phyloP scores from a whole-genome alignment of 1,140 invertebrate genomes.

The Sminthurides bifidus region DNA sequence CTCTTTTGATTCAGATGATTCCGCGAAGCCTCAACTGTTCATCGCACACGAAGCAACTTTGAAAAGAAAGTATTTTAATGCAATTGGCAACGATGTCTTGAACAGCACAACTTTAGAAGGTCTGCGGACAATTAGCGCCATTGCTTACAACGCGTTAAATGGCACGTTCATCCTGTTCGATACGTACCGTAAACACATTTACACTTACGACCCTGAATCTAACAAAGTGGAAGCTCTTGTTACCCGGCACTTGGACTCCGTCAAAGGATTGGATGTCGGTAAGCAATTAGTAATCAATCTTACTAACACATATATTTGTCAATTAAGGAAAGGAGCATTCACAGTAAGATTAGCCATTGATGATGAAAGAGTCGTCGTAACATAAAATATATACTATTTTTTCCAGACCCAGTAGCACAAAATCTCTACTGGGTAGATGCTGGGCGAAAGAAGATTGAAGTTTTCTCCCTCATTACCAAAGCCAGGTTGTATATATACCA shows the following conservation, averaged over 20 bases:
- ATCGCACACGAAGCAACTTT: constrained; percentile 37
- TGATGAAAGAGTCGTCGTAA: too few relatives aligned
- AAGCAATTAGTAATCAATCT: constrained; percentile 27
- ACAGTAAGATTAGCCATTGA: neutral
- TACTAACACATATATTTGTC: neutral
- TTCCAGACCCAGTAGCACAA: constrained; percentile 20
- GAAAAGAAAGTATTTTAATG: constrained; percentile 37
- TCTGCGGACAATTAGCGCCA: constrained; percentile 12
- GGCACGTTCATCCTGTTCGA: constrained; percentile 33
- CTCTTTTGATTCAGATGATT: constrained; percentile 14
- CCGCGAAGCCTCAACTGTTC: constrained; percentile 32
- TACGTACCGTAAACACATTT: constrained; percentile 31
- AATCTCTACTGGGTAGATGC: constrained; percentile 64
- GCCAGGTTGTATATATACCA: constrained; percentile 34
- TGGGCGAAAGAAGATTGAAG: constrained; percentile 59
- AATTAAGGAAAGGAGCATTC: neutral
- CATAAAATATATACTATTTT: constrained; percentile 2
- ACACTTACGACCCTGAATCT: constrained; percentile 25
- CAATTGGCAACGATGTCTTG: constrained; percentile 33
- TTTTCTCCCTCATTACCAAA: constrained; percentile 44
- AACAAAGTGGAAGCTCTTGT: constrained; percentile 35
- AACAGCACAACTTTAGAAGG: constrained; percentile 3
- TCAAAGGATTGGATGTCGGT: constrained; percentile 53
- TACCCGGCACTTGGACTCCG: constrained; percentile 40
- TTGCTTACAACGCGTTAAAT: constrained; percentile 21